These are phyloP conservation scores for Paragorgia papillata DNA, from an alignment of 92 coral and sea anemone species.

Conservation along the genomic window DNA sequence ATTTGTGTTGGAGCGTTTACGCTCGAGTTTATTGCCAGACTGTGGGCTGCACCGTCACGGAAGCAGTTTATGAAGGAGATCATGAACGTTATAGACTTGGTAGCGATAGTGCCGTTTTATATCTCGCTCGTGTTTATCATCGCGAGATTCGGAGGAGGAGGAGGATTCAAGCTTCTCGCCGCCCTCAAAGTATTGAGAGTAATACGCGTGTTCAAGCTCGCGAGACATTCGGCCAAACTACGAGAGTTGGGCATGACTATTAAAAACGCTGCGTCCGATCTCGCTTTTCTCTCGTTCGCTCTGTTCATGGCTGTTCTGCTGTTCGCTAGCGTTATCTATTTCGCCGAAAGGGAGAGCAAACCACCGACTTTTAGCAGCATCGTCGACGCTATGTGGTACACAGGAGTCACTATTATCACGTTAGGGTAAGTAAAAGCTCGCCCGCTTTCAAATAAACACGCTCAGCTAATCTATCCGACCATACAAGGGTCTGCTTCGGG, in stretches of 20 bases:
- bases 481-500: no score
- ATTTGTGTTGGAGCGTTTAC: slow-evolving; percentile 84
- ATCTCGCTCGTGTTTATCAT: slow-evolving; percentile 61
- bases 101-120: slow-evolving; percentile 87
- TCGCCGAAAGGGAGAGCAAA: slow-evolving; percentile 76
- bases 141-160: slow-evolving; percentile 66
- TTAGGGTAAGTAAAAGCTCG: slow-evolving; percentile 73
- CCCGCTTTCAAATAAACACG: not conserved
- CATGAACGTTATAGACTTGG: slow-evolving; percentile 83
- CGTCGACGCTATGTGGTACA: slow-evolving; percentile 96
- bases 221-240: slow-evolving; percentile 86
- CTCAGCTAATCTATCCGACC: not conserved
- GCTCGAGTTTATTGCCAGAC: slow-evolving; percentile 71
- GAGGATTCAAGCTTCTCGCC: slow-evolving; percentile 73
- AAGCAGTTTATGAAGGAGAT: slow-evolving; percentile 67
- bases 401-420: slow-evolving; percentile 93
- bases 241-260: slow-evolving; percentile 88
- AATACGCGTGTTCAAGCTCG: slow-evolving; percentile 83
- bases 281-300: slow-evolving; percentile 79
- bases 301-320: slow-evolving; percentile 76
- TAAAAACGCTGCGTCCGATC: slow-evolving; percentile 70
- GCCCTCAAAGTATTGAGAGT: slow-evolving; percentile 89
- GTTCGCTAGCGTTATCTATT: slow-evolving; percentile 88
- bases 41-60: slow-evolving; percentile 72
- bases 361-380: slow-evolving; percentile 89